Base-by-base conservation (phyloP, 2,113 vertebrate species). In the Nibea coibor region DNA sequence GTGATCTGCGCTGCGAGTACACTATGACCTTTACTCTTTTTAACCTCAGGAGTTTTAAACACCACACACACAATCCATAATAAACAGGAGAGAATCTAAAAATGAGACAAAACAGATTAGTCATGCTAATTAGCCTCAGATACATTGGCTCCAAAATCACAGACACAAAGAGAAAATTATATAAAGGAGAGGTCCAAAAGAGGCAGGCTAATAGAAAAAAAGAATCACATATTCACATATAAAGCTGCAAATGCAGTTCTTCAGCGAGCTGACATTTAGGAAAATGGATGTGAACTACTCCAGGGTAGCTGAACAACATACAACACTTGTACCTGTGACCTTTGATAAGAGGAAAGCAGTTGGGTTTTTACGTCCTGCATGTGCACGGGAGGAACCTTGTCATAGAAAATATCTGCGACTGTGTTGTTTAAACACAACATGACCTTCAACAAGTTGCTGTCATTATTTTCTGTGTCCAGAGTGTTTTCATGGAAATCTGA, bases 111-210 rank as follows among this genome's bases (percentile, higher is more conserved):
- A 66, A 71, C 48, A 63, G 58, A 80, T 63, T 67, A 68, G 59
- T 85, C 80, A 58, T n/a, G 22, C 20, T 50, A 5, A 78, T 62
- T 31, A 78, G 22, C 39, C 22, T 47, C 10, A 31, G 66, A 82
- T 56, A 7, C 4, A 16, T 43, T 58, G 22, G n/a, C 42, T 67
- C 11, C 7, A 50, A 66, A 53, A 66, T 48, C 42, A 75, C 1
- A 53, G 7, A 70, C 6, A 19, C 43, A 24, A 4, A 50, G 45
- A 81, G 47, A 72, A 22, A 72, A 39, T n/a, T 50, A 50, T 14
- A 17, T 5, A 57, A 71, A 67, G 17, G 10, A 50, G 28, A 15
- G 28, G 20, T 20, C 10, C 12, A 48, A 45, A 64, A 63, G n/a
- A 69, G 54, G 45, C 42, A 14, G 22, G 48, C 17, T 31, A 19